Percentiles rank a stretch among this genome's conserved stretches.
Evolutionary conservation across 2,797 vertebrate species (phyloP).

Genomic region (Vireo griseus): DNA sequence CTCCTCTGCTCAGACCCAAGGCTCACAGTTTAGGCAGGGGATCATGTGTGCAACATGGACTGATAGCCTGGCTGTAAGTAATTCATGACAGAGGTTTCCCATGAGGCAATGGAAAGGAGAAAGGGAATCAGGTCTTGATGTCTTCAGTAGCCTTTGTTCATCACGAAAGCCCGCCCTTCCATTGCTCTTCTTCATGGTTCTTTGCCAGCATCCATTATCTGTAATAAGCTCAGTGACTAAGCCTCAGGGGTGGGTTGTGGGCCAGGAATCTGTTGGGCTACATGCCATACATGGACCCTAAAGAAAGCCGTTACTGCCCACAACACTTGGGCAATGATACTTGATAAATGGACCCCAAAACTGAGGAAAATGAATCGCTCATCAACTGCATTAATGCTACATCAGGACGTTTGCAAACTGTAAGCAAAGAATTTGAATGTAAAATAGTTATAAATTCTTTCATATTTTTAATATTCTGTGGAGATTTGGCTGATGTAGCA

Average conservation of each 20-base stretch:
- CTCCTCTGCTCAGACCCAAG: not conserved
- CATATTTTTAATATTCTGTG: not conserved
- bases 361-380: not conserved
- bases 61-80: not conserved
- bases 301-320: not conserved
- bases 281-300: fast-evolving
- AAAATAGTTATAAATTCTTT: not conserved
- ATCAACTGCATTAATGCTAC: not conserved
- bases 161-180: fast-evolving
- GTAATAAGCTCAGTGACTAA: not conserved
- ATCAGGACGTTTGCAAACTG: not conserved
- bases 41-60: not conserved
- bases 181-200: not conserved
- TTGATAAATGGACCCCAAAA: not conserved
- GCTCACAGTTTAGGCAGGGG: not conserved
- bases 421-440: not conserved
- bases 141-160: not conserved
- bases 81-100: not conserved
- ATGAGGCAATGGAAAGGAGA: not conserved
- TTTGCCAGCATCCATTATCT: not conserved
- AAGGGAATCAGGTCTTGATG: not conserved
- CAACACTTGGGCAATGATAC: not conserved
- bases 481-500: not conserved
- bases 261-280: not conserved
- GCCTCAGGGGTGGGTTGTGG: not conserved